Base-by-base conservation (phyloP, 2,888 invertebrate genomes). In the Caenorhabditis zanzibari region DNA sequence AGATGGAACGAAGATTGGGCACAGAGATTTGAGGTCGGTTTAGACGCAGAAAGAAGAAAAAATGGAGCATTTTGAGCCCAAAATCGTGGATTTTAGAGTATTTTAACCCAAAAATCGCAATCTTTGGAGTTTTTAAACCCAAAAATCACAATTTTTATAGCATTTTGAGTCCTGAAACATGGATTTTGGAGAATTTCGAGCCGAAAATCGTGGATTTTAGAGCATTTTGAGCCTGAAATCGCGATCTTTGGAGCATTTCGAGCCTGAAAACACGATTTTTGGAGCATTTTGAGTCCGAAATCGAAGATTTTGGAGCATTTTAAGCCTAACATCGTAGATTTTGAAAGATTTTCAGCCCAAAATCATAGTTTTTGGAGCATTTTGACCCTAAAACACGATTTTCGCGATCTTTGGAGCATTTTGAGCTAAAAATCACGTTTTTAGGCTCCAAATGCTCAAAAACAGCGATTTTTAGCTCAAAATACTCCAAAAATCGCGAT, bases 1-100 rank as follows among this genome's bases (percentile, higher is more conserved):
- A 3, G 80, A 80, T 26, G 83, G 80, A 10, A 38, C 77, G 4
- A 82, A 82, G 56, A 82, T 82, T 6, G 76, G 76, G 26, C 77
- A 82, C 22, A 32, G 79, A 9, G 82, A 82, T 64, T 79, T 82
- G 54, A 82, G 35, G 81, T 81, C 19, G 49, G 16, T 41, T 41
- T 41, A 14, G 41, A 41, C 4, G 41, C 16, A 19, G n/a, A 47
- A 47, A n/a, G 5, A n/a, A n/a, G 47, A 5, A 5, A 9, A 58
- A 58, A 71, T 16, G n/a, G 19, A n/a, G 14, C 32, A 3, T 47
- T 47, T 47, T 47, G 47, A n/a, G 1, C 47, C 47, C 10, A n/a
- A 54, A 54, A 56, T 32, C 26, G 12, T 16, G 12, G 19, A 24
- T 56, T 59, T 38, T 22, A 1, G 22, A n/a, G n/a, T 1, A 19